These are phyloP conservation scores for Blennius ocellaris DNA, from an alignment of 2,113 vertebrate species.

Conservation along the genomic window DNA sequence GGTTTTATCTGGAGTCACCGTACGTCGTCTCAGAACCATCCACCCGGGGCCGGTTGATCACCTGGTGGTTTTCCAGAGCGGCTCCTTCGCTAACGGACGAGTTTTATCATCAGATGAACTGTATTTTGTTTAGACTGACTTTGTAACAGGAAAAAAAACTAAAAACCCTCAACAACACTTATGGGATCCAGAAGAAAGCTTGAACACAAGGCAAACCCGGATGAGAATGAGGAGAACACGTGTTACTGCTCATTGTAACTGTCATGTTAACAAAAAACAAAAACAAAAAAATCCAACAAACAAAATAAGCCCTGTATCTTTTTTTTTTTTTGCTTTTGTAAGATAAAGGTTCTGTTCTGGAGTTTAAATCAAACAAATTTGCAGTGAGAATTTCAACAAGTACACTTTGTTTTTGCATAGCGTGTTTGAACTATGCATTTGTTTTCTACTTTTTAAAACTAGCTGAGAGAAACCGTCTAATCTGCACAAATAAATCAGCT, in stretches of 20 bases:
- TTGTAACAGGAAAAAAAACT: conserved; percentile 18
- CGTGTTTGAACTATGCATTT: conserved; percentile 63
- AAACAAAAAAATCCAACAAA: too few relatives aligned
- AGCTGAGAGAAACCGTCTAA: conserved; percentile 48
- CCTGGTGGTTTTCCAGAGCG: background rate
- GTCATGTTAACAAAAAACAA: conserved; percentile 16
- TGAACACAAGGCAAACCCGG: conserved; percentile 26
- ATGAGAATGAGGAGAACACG: conserved; percentile 21
- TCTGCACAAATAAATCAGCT: conserved; percentile 67
- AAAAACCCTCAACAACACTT: background rate
- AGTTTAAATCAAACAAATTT: conserved; percentile 27
- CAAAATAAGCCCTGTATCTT: background rate
- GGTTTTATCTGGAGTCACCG: background rate
- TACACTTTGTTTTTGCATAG: conserved; percentile 51
- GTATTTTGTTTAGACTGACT: conserved; percentile 16
- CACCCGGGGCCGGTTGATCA: background rate
- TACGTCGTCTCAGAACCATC: conserved; percentile 10
- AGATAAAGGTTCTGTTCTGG: conserved; percentile 28
- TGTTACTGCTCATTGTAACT: conserved; percentile 36
- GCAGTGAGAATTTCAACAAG: conserved; percentile 32
- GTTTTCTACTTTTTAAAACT: conserved; percentile 74
- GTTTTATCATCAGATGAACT: conserved; percentile 15
- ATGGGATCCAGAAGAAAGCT: conserved; percentile 16
- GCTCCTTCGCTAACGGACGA: background rate
- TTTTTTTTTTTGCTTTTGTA: conserved; percentile 42